Conservation (phyloP, 2,113 vertebrate genomes). For the Passerina amoena region DNA sequence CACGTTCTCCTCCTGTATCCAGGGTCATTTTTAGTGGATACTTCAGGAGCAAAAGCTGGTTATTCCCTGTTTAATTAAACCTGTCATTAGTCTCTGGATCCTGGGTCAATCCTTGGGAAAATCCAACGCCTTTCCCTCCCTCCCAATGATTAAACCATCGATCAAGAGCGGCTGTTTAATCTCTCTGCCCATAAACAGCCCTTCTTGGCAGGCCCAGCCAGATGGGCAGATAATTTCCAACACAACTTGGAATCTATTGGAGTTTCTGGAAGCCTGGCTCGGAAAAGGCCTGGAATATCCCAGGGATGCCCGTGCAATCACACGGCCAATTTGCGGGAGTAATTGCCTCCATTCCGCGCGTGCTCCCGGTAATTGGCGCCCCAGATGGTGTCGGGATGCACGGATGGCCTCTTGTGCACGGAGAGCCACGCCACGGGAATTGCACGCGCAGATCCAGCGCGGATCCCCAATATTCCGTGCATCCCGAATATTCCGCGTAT, state of each 20-base stretch:
- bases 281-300: neutral
- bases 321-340: constrained; percentile 21
- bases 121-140: neutral
- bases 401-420: neutral
- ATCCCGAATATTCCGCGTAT: too few relatives aligned
- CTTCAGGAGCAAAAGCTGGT: neutral
- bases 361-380: constrained; percentile 1
- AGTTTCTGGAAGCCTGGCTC: neutral
- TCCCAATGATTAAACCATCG: constrained; percentile 26
- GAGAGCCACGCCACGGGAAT: neutral
- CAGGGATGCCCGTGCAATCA: constrained; percentile 45
- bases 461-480: rapidly evolving
- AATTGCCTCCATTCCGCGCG: neutral
- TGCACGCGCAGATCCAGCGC: rapidly evolving
- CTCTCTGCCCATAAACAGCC: neutral
- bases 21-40: neutral
- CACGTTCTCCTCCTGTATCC: neutral
- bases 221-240: neutral
- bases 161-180: neutral
- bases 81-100: neutral
- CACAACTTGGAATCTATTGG: neutral
- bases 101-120: neutral
- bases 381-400: constrained; percentile 13
- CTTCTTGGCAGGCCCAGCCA: neutral
- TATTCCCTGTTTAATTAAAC: neutral